Conservation (phyloP, 2,113 vertebrate genomes). For the Mesoclemmys tuberculata region DNA sequence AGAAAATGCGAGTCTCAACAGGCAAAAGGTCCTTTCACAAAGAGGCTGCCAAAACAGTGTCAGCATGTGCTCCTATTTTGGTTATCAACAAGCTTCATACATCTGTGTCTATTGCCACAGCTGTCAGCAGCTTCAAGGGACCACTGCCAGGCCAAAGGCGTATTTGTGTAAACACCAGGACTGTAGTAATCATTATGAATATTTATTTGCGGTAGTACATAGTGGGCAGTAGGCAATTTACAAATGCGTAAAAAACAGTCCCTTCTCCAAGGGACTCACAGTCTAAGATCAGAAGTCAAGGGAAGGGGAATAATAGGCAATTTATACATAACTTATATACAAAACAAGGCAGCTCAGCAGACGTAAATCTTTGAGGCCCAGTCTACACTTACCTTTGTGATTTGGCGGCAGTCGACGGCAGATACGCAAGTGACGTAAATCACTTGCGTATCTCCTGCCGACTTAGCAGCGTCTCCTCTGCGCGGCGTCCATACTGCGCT, state of each 20-base stretch:
- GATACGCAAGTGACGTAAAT: too few species aligned
- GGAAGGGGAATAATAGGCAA: background rate
- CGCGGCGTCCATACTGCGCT: too few species aligned
- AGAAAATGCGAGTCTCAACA: background rate
- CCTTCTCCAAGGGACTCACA: background rate
- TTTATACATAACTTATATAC: background rate
- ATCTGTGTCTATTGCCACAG: background rate
- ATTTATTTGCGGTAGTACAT: background rate
- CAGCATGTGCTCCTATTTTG: background rate
- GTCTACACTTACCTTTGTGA: too few species aligned
- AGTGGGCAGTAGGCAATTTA: background rate
- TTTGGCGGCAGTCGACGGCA: too few species aligned
- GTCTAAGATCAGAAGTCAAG: too few species aligned
- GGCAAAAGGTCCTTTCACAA: background rate
- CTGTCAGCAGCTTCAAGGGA: background rate
- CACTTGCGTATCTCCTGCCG: too few species aligned
- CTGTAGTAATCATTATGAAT: background rate
- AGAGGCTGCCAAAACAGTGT: background rate
- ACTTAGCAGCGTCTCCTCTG: too few species aligned
- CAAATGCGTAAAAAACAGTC: background rate
- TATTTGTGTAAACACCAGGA: background rate
- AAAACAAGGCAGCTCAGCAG: background rate
- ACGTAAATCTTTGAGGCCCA: background rate
- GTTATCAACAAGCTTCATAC: background rate
- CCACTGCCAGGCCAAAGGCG: background rate